A percentile compares a stretch with the other conserved stretches of the same genome.
Conservation (phyloP, 2,113 vertebrate genomes). For the Pagrus major region DNA sequence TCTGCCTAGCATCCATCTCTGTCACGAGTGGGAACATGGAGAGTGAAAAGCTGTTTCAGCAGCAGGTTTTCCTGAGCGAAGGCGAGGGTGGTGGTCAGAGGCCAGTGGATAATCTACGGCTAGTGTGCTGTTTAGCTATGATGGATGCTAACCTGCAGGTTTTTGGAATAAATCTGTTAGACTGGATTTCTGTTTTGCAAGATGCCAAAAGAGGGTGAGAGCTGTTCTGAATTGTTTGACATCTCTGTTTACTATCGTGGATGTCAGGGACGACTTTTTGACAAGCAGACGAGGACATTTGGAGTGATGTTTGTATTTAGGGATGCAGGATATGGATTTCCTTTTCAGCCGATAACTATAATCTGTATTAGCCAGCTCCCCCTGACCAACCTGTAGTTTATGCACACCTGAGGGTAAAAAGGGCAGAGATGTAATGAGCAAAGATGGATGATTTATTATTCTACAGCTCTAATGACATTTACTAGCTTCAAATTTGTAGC, state of each 20-base stretch:
- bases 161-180: neutral
- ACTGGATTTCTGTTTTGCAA: neutral
- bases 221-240: neutral
- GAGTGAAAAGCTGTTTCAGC: slow-evolving; percentile 14
- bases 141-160: neutral
- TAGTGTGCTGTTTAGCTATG: neutral
- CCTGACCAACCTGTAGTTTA: too few relatives aligned
- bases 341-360: too few relatives aligned
- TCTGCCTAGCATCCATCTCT: slow-evolving; percentile 10
- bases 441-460: too few relatives aligned
- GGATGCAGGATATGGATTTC: too few relatives aligned
- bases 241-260: neutral
- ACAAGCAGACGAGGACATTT: neutral
- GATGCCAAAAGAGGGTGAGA: neutral
- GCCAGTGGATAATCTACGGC: neutral
- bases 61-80: slow-evolving; percentile 11
- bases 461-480: too few relatives aligned
- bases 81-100: slow-evolving; percentile 14
- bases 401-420: too few relatives aligned
- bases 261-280: neutral
- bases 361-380: too few relatives aligned
- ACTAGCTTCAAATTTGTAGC: too few relatives aligned
- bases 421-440: too few relatives aligned
- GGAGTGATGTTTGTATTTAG: neutral
- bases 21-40: slow-evolving; percentile 16